phyloP scores from a whole-genome alignment of 64 coral and sea anemone species.

The Actinia tenebrosa region DNA sequence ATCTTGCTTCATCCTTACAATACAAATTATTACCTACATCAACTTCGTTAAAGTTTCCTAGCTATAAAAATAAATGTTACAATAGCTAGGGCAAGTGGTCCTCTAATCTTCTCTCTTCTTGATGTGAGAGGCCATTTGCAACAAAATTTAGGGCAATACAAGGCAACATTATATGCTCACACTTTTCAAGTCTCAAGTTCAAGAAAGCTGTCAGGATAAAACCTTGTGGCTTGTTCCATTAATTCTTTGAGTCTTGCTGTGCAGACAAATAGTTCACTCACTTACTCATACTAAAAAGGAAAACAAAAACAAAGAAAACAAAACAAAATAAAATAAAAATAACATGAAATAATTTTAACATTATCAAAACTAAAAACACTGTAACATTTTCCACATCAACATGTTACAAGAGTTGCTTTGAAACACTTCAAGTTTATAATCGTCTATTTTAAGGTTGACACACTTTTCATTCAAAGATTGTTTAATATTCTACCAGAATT shows the following conservation, averaged over 20 bases:
- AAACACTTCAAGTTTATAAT: not conserved
- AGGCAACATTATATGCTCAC: slow-evolving; percentile 22
- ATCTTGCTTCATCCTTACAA: not conserved
- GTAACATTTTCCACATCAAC: not conserved
- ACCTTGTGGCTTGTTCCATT: slow-evolving; percentile 11
- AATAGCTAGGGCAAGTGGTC: slow-evolving; percentile 6
- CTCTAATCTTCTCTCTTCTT: not conserved
- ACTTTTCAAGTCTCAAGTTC: slow-evolving; percentile 21
- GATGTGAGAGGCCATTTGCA: not conserved
- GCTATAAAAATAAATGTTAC: slow-evolving; percentile 9
- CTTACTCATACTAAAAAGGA: not conserved
- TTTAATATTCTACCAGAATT: not conserved
- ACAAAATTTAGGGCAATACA: slow-evolving; percentile 12
- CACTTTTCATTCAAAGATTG: not conserved
- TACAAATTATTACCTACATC: slow-evolving; percentile 20
- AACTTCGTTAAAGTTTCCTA: slow-evolving; percentile 11
- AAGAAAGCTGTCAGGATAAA: slow-evolving; percentile 21
- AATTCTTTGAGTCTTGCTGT: slow-evolving; percentile 24
- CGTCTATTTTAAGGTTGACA: no score
- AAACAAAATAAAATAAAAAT: not conserved
- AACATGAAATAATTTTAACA: not conserved
- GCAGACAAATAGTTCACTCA: slow-evolving; percentile 22
- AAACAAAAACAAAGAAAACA: not conserved
- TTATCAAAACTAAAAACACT: not conserved
- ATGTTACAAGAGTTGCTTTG: not conserved